Conservation (phyloP, 2,888 invertebrate genomes). For the Frankliniella fusca region DNA sequence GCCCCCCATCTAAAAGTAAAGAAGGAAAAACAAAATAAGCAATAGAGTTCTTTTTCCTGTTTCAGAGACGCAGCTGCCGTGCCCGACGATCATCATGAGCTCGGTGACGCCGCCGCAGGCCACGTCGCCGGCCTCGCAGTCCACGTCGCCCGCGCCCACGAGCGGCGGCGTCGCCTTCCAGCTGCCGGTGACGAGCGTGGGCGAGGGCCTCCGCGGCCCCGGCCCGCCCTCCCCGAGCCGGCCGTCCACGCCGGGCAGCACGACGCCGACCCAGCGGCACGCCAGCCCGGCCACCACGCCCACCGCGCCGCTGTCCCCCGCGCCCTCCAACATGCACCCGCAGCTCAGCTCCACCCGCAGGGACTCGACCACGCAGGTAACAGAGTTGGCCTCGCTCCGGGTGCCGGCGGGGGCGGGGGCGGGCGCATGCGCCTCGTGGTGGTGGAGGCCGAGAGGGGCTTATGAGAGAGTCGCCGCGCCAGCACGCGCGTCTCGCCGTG, state of each 20-base stretch:
- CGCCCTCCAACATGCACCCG: constrained; percentile 33
- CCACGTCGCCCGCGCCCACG: constrained; percentile 30
- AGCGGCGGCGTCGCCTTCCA: constrained; percentile 29
- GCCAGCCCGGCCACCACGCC: constrained; percentile 30
- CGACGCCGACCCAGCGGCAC: constrained; percentile 42
- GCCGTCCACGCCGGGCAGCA: constrained; percentile 40
- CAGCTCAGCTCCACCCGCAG: constrained; percentile 48
- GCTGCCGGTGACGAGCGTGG: constrained; percentile 24
- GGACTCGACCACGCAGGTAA: constrained; percentile 83
- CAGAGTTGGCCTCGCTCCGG: neutral
- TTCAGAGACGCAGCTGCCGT: constrained; percentile 44
- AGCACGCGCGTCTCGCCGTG: too few species aligned
- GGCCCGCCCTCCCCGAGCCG: constrained; percentile 39
- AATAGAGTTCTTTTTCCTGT: too few species aligned
- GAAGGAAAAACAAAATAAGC: too few species aligned
- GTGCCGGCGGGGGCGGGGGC: too few species aligned
- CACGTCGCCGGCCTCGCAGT: constrained; percentile 57
- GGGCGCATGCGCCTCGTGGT: too few species aligned
- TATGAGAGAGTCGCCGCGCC: too few species aligned
- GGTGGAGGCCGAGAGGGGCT: too few species aligned
- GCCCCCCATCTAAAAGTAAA: too few species aligned
- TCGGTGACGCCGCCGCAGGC: constrained; percentile 80
- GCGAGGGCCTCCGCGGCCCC: constrained; percentile 29
- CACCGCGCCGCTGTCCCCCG: constrained; percentile 31
- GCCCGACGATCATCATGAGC: constrained; percentile 76